Evolutionary conservation across 2,888 invertebrate genomes (phyloP), one percentile per base, ranked within the genome.

Genomic region (Sinotaia quadrata): DNA sequence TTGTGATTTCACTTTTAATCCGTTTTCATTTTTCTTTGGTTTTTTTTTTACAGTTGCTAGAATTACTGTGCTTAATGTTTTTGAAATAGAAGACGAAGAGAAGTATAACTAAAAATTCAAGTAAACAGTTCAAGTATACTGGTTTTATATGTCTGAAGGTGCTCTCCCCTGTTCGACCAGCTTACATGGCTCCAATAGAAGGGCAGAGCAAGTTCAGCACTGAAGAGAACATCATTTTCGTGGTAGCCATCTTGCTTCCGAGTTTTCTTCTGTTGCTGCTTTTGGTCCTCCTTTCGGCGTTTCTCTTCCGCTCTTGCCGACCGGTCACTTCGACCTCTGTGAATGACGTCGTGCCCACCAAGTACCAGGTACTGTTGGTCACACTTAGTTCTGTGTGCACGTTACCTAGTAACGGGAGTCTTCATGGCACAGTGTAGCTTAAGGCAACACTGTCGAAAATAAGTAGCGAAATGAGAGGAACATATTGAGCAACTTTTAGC

Each of bases 181-280:
- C 47, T 47, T n/a, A 7, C 24, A n/a, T 7, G 8, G 49, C 18
- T 4, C 58, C 36, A 1, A 10, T 31, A 29, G n/a, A 18, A n/a
- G 7, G 31, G 21, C 1, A 2, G 34, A n/a, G 21, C 7, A 21
- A 27, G 12, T 58, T 58, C 24, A 37, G 51, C 15, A 44, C 44
- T 10, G 36, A 29, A 27, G 27, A 24, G 24, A 24, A 36, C 4
- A 36, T 47, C n/a, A 49, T 67, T 4, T 67, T 67, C 36, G 27
- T 67, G 49, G 57, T 67, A 24, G 57, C 58, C 47, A 27, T 67
- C 1, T 34, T 67, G 10, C 33, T 67, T 47, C 58, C 58, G 10
- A 34, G 49, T 47, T 2, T 67, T 8, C 58, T 67, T 36, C 47
- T 67, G 47, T 58, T 67, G 34, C 34, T 67, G n/a, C 58, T 67